These are phyloP conservation scores for Hemistola chrysoprasaria DNA, from an alignment of 2,888 invertebrate genomes.

Conservation along the genomic window DNA sequence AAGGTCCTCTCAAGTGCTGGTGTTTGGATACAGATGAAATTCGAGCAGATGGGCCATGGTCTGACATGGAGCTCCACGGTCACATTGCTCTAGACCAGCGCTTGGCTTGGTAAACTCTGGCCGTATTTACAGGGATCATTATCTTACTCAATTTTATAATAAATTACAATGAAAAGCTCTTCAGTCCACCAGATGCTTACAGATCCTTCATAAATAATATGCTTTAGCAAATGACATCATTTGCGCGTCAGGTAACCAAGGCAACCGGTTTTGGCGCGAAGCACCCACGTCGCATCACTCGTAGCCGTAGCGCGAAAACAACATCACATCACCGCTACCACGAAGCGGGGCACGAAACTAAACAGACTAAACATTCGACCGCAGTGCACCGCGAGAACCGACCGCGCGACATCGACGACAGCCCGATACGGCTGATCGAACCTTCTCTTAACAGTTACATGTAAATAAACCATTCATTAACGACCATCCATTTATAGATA, in stretches of 20 bases:
- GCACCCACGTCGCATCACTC: slow-evolving; percentile 45
- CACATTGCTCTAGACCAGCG: no score
- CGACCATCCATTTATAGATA: slow-evolving; percentile 7
- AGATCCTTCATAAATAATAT: not conserved
- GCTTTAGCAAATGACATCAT: slow-evolving; percentile 29
- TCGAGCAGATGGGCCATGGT: no score
- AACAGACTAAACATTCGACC: no score
- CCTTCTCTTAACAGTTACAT: slow-evolving; percentile 33
- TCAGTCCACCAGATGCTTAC: no score
- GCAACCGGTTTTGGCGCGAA: slow-evolving; percentile 76
- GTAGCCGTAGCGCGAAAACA: slow-evolving; percentile 30
- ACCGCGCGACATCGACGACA: slow-evolving; percentile 67
- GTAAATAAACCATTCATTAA: slow-evolving; percentile 18
- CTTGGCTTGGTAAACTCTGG: no score
- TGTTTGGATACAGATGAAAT: no score
- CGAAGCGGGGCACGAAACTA: no score
- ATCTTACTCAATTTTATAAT: no score
- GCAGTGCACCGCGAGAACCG: slow-evolving; percentile 76
- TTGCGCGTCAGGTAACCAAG: slow-evolving; percentile 59
- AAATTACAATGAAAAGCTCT: no score
- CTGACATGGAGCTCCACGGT: no score
- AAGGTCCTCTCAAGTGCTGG: no score
- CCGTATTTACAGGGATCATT: no score
- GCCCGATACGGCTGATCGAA: slow-evolving; percentile 66
- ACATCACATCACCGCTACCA: slow-evolving; percentile 8